Base-by-base conservation (phyloP, 2,888 invertebrate genomes). In the Mythimna ferrago region DNA sequence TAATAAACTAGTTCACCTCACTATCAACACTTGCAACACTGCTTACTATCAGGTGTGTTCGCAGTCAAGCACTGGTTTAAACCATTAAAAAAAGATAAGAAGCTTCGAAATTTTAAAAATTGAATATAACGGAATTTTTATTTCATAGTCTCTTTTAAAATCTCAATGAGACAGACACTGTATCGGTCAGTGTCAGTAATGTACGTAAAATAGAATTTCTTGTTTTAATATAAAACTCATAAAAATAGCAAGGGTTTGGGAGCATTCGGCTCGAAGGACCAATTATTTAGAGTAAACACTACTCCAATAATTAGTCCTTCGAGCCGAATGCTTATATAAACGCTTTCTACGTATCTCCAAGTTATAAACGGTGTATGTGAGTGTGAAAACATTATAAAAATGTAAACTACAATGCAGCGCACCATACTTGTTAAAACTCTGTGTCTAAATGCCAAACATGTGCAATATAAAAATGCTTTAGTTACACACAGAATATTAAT, bases 261-360 rank as follows among this genome's bases (percentile, higher is more conserved):
- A 48, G 16, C 16, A 58, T 58, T 19, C 32, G 32, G 58, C 32
- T 32, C 32, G 32, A 58, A 58, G 19, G 58, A 58, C 58, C 58
- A 58, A 32, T 16, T 44, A 44, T 44, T 44, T 0, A 0, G 14
- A 4, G 48, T 48, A 32, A 32, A 32, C 32, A 5, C 32, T 32
- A 32, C 32, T 32, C 32, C 32, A 32, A 32, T 32, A 32, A 32
- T 32, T 32, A 5, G 32, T 32, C 32, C 32, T 32, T 32, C 5
- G 32, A 32, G 32, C 32, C 32, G 32, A 32, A 32, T 5, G 5
- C 3, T 32, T 32, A 32, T 6, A 3, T 4, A 54, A 14, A 57
- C 56, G 19, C 14, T 48, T 35, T 71, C 41, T 76, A 7, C 57
- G 77, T 41, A 67, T 51, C 76, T 73, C 48, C 9, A 58, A 66